Evolutionary conservation across 2,888 invertebrate species (phyloP), one percentile per base, ranked within the genome.

Genomic region (Sinelater perroti): DNA sequence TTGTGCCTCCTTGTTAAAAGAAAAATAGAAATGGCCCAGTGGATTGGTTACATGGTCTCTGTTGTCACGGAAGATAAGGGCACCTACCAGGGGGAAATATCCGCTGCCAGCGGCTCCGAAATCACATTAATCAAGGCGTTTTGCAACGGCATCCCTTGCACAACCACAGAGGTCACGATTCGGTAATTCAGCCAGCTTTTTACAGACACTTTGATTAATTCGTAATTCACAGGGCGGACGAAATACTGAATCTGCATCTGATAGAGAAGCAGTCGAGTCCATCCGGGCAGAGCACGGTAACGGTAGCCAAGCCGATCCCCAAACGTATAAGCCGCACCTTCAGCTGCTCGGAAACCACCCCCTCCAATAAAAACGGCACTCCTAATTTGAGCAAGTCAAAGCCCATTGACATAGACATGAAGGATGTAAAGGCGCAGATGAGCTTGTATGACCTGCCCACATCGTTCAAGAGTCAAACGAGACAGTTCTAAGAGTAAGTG

Each of bases 21-120:
- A 11, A 30, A 6, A 14, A 18, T 7, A 38, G 73, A 71, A 67
- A 85, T 85, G 85, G 80, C 84, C 60, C 80, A 82, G 67, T 90
- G 86, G 85, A 76, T 89, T 62, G 95, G 94, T 46, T 90, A 87
- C 75, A 87, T 89, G 65, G 91, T 95, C 63, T 92, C 94, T 11
- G 87, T 95, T 58, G 88, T 90, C 75, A 93, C 93, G 76, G 86
- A 85, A 17, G 87, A 88, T 57, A 77, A 91, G 61, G 93, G 93
- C 40, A 87, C 87, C 59, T 95, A 90, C 74, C 94, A 95, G 78
- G 92, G 88, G 10, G 83, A 83, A 71, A 93, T 95, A 61, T 79
- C 85, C 51, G 83, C 85, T 68, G 88, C 93, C 17, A 89, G 91
- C 69, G 85, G 85, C 45, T 79, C 81, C 35, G 83, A 85, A 42